Evolutionary conservation across 2,888 invertebrate genomes (phyloP).

Genomic region (Eristalis tenax): DNA sequence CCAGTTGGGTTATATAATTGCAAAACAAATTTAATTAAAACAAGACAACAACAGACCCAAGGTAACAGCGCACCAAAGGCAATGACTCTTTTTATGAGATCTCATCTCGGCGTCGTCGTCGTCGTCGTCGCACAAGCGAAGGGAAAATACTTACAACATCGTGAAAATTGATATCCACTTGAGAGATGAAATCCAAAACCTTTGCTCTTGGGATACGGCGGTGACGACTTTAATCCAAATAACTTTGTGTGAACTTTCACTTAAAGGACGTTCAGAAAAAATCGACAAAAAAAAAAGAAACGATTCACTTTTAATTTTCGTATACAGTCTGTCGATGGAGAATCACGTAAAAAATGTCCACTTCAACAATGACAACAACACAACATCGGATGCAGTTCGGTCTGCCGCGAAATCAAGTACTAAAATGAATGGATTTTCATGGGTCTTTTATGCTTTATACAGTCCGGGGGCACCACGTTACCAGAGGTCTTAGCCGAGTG

Average conservation of each 20-base stretch:
- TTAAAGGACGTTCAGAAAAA: conserved; percentile 6
- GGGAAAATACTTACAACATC: conserved; percentile 61
- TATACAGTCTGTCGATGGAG: conserved; percentile 2
- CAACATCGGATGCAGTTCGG: conserved; percentile 62
- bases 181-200: conserved; percentile 33
- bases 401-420: conserved; percentile 69
- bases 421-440: conserved; percentile 67
- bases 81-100: background rate
- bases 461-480: conserved; percentile 41
- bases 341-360: conserved; percentile 52
- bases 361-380: conserved; percentile 52
- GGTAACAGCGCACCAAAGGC: conserved; percentile 19
- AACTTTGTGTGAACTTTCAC: conserved; percentile 41
- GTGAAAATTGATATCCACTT: conserved; percentile 59
- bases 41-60: conserved; percentile 27
- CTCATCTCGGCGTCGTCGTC: conserved; percentile 3
- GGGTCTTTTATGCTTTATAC: conserved; percentile 72
- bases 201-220: conserved; percentile 7
- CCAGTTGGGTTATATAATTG: conserved; percentile 67
- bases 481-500: conserved; percentile 33
- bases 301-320: conserved; percentile 50
- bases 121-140: background rate
- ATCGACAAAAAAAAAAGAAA: background rate
- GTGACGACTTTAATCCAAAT: conserved; percentile 29
- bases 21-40: conserved; percentile 50